Conservation (phyloP, 2,888 invertebrate species). For the Coenonympha arcania region DNA sequence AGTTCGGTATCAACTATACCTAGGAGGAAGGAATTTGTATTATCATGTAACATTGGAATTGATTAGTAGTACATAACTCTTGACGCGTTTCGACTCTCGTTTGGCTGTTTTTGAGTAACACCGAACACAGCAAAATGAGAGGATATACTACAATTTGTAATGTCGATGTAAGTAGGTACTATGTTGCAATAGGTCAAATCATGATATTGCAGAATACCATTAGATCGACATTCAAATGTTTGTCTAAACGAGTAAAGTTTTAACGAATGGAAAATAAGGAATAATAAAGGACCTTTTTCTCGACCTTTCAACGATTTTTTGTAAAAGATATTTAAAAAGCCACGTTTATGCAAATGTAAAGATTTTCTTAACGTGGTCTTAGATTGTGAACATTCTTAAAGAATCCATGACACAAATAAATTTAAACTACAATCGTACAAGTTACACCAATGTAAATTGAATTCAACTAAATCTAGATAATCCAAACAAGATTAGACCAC, state of each 20-base stretch:
- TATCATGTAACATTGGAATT: too few species aligned
- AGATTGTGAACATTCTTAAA: too few species aligned
- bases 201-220: conserved; percentile 26
- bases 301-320: background rate
- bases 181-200: conserved; percentile 27
- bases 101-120: too few species aligned
- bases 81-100: too few species aligned
- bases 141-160: background rate
- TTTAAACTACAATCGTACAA: too few species aligned
- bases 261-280: background rate
- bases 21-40: too few species aligned
- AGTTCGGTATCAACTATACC: too few species aligned
- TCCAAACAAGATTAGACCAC: conserved; percentile 7
- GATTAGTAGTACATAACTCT: too few species aligned
- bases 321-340: too few species aligned
- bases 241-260: background rate
- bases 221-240: conserved; percentile 24
- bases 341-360: too few species aligned
- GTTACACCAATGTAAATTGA: background rate
- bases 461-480: conserved; percentile 10
- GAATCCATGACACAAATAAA: background rate
- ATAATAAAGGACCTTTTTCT: background rate
- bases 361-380: too few species aligned
- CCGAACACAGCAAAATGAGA: background rate
- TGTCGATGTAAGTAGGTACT: background rate